Base-by-base conservation (phyloP, 2,797 vertebrate species). In the Apogon talboti region DNA sequence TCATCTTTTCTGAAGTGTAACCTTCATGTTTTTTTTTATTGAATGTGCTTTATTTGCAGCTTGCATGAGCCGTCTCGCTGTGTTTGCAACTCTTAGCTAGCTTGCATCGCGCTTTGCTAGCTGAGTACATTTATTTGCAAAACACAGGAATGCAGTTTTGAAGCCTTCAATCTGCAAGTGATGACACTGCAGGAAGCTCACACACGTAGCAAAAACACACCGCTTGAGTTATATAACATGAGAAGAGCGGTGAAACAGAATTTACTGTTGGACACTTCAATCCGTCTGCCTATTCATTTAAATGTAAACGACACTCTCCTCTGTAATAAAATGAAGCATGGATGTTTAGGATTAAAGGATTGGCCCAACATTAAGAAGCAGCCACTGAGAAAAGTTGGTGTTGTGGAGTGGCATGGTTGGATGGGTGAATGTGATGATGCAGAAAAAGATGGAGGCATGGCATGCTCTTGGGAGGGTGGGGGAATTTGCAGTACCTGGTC, bases 401-500 rank as follows among this genome's bases (percentile, higher is more conserved):
- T 74, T 66, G 71, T 76, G 72, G 52, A 84, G 79, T 56, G 24
- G 9, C 53, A 54, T 76, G 63, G 71, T 47, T 21, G 38, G 65
- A 46, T 79, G 52, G 78, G 74, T 41, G 82, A 80, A 42, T 70
- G 16, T 79, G 72, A 85, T 58, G 69, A 79, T 79, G 66, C 61
- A 69, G 68, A 21, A 68, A 78, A 76, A 82, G 66, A 82, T 73
- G 68, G 66, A 77, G 53, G 65, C 66, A 79, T 66, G 70, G 70
- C 53, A 33, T 76, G 76, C 71, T 79, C 30, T 48, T 79, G 61
- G 85, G 65, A 67, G 53, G 38, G 49, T 16, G 19, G 86, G 83
- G 83, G 84, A 82, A 66, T 66, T 59, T 70, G 50, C 56, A 38
- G 51, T 87, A 85, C 88, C 44, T 89, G 76, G 71, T 89, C 82